phyloP scores from a whole-genome alignment of 64 coral and sea anemone genomes.

The Platygyra sinensis region DNA sequence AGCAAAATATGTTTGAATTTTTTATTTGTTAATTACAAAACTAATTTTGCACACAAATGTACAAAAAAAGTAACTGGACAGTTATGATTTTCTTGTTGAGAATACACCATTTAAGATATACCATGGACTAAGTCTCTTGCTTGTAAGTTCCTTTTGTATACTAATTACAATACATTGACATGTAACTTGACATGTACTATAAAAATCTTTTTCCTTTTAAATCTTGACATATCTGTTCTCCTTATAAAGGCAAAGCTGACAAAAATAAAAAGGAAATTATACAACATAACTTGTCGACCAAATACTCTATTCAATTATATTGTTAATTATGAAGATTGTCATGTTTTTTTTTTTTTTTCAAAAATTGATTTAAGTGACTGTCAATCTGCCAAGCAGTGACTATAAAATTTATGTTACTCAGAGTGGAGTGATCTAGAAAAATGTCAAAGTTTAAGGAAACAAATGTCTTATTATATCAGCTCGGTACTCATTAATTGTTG shows the following conservation, averaged over 20 bases:
- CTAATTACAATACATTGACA: background rate
- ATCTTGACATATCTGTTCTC: too few species aligned
- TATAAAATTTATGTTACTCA: background rate
- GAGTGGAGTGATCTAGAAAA: too few species aligned
- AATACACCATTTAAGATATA: background rate
- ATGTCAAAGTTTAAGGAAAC: background rate
- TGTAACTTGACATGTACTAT: background rate
- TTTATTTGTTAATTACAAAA: background rate
- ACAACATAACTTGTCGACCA: background rate
- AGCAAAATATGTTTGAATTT: background rate
- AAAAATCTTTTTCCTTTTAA: too few species aligned
- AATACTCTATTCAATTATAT: slow-evolving; percentile 14
- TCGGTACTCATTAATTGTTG: background rate
- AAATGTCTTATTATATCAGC: too few species aligned
- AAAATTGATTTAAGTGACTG: background rate
- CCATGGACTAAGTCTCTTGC: background rate
- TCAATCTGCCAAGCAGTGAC: background rate
- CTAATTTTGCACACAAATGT: background rate
- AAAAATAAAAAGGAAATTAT: background rate
- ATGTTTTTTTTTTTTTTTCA: background rate
- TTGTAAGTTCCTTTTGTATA: background rate
- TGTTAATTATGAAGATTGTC: background rate
- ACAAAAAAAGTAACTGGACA: background rate
- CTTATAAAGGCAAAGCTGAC: too few species aligned
- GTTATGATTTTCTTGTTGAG: background rate